Evolutionary conservation across 2,113 vertebrate species (phyloP).

Genomic region (Pelmatolapia mariae): DNA sequence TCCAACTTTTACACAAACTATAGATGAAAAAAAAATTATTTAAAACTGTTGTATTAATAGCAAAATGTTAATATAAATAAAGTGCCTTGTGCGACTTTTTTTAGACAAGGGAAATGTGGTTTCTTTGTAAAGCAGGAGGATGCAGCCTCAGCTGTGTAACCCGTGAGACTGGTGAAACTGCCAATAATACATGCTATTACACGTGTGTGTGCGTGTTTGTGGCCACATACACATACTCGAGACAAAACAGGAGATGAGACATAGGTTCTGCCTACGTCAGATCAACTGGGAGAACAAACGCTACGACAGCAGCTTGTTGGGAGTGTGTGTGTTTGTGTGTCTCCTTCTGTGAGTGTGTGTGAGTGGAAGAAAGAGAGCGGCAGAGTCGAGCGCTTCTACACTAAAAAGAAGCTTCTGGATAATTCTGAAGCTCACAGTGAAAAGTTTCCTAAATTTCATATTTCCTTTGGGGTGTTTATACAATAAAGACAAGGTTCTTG

Average conservation of each 20-base stretch:
- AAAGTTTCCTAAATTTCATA: neutral
- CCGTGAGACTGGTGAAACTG: conserved; percentile 4
- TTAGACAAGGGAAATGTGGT: neutral
- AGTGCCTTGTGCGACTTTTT: neutral
- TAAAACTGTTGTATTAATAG: neutral
- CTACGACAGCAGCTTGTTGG: conserved; percentile 52
- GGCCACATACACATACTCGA: conserved; percentile 5
- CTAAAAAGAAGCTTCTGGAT: neutral
- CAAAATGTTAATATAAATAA: neutral
- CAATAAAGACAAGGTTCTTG: neutral
- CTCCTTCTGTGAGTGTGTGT: neutral
- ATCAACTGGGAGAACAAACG: conserved; percentile 56
- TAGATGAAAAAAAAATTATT: neutral
- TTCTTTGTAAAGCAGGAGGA: neutral
- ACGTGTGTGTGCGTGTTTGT: conserved; percentile 24
- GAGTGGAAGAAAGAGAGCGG: neutral
- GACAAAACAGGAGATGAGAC: conserved; percentile 52
- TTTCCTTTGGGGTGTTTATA: neutral
- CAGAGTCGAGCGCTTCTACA: neutral
- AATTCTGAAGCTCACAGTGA: neutral
- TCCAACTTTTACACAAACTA: neutral
- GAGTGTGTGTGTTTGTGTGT: neutral
- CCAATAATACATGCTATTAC: conserved; percentile 34
- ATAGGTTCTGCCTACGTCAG: conserved; percentile 60
- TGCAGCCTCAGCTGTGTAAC: neutral